Base-by-base conservation (phyloP, 1,140 invertebrate genomes). In the Zophobas atratus region DNA sequence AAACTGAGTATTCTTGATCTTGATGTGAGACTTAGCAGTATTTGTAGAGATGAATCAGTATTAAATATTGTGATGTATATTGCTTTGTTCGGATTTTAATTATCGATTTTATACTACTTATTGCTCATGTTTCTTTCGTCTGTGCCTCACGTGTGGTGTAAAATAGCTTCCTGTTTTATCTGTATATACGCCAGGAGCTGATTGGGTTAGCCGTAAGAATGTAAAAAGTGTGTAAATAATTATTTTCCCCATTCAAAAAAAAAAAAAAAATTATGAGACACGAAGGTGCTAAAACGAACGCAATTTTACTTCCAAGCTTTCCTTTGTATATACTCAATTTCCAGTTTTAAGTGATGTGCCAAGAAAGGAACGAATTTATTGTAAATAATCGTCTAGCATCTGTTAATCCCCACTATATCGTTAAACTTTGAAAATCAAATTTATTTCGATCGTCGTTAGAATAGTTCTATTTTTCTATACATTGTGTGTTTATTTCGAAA, bases 401-500 rank as follows among this genome's bases (percentile, higher is more conserved):
- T 8, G 56, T 60, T 60, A 20, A 60, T 38, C 38, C 38, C 35
- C 36, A 46, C 55, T 33, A 5, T 39, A 2, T 60, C 56, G 56
- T 38, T n/a, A 60, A 60, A 8, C 6, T 60, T 60, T 2, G 4
- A 20, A 41, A 41, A 63, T 63, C 57, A 63, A 63, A 33, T 57
- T 63, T 63, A 33, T 43, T 67, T 67, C 6, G 60, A 41, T 67
- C 60, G 20, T 67, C 60, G 46, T 72, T 72, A 72, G 70, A 34
- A 51, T 72, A 72, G 70, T 49, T 72, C 46, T 72, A 72, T 72
- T 72, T 72, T 72, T 72, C 70, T 72, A 72, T 51, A 70, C 35
- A 8, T 3, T 63, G 43, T 43, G 41, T 6, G 46, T 35, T 67
- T 46, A 72, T 53, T 72, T 43, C 43, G 8, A 33, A 67, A 43